Conservation (phyloP, 2,888 invertebrate genomes). For the Tethea ocularis region DNA sequence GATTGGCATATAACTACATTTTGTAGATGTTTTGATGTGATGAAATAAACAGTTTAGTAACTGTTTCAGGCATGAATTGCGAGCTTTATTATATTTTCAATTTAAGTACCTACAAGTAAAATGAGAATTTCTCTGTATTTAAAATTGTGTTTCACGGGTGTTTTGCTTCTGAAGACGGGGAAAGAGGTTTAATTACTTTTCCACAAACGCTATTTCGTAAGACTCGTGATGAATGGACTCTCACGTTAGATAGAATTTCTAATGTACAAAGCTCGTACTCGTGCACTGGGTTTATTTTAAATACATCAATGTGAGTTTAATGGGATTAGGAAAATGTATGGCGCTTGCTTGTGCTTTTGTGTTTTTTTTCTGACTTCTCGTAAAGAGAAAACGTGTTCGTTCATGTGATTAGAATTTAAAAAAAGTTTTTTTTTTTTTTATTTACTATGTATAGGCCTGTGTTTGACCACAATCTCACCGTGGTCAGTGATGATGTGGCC, state of each 20-base stretch:
- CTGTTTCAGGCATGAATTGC: neutral
- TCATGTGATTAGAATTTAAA: neutral
- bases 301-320: no score
- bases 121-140: constrained; percentile 6
- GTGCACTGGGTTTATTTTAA: no score
- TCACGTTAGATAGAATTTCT: neutral
- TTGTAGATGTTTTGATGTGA: no score
- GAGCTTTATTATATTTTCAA: neutral
- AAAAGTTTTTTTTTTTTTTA: no score
- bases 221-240: constrained; percentile 22
- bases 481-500: no score
- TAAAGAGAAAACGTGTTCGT: no score
- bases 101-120: constrained; percentile 3
- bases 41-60: no score
- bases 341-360: neutral
- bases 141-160: constrained; percentile 10
- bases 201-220: constrained; percentile 1
- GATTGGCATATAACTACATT: no score
- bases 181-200: constrained; percentile 9
- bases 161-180: constrained; percentile 6
- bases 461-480: no score
- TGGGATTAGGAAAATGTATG: neutral
- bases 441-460: no score
- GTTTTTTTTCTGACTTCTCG: neutral
- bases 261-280: no score